phyloP scores from a whole-genome alignment of 2,888 invertebrate species.

The Cephus rjabovi region DNA sequence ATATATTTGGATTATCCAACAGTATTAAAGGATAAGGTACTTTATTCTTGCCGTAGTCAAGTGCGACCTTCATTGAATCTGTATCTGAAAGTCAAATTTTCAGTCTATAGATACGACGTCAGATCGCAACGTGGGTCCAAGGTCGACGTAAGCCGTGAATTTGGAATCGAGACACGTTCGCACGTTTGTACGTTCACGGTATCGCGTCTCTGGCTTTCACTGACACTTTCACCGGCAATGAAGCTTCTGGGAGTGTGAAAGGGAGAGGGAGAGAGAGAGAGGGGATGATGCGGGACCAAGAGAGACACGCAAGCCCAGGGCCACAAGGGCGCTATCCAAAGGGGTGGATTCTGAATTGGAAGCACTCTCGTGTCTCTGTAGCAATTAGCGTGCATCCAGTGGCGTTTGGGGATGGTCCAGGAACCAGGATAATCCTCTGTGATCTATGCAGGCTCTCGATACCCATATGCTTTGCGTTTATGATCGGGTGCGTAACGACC shows the following conservation, averaged over 20 bases:
- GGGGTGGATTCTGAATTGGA: not conserved
- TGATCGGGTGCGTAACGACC: constrained; percentile 18
- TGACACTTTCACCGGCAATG: constrained; percentile 11
- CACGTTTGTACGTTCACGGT: not conserved
- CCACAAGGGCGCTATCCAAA: not conserved
- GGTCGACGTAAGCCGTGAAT: constrained; percentile 24
- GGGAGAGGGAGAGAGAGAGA: not conserved
- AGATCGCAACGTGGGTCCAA: not conserved
- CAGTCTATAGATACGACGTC: not conserved
- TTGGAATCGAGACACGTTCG: constrained; percentile 35
- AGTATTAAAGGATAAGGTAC: not conserved
- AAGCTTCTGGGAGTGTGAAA: not conserved
- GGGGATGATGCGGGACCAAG: not conserved
- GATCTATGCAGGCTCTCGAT: constrained; percentile 51
- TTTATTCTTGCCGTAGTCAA: not conserved
- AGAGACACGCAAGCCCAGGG: not conserved
- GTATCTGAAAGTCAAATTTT: not conserved
- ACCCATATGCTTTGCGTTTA: constrained; percentile 43
- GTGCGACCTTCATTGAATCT: not conserved
- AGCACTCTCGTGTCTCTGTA: constrained; percentile 31
- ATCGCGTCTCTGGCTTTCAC: constrained; percentile 22
- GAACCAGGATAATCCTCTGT: constrained; percentile 50
- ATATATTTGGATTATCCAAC: not conserved
- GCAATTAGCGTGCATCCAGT: constrained; percentile 56
- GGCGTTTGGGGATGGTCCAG: constrained; percentile 39